phyloP scores from a whole-genome alignment of 53 echinoderm and acorn worm genomes.

The Stichopus horrens region DNA sequence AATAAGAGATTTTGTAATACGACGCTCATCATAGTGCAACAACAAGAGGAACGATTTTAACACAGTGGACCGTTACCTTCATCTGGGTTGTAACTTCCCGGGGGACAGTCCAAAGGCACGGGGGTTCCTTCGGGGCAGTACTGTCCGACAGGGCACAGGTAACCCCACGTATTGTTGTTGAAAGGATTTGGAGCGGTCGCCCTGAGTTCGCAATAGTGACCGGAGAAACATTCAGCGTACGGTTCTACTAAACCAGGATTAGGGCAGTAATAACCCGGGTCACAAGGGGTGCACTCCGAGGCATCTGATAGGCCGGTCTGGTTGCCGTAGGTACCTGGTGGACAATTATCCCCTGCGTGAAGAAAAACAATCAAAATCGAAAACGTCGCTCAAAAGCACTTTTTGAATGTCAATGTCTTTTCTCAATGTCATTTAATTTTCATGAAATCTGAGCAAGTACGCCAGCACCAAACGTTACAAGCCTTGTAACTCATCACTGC shows the following conservation, averaged over 20 bases:
- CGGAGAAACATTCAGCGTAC: slow-evolving; percentile 64
- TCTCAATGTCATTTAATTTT: too few species aligned
- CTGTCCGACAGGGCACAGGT: slow-evolving; percentile 80
- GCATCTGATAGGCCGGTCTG: slow-evolving; percentile 75
- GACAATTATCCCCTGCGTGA: slow-evolving; percentile 80
- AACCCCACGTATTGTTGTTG: slow-evolving; percentile 69
- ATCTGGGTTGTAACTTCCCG: slow-evolving; percentile 84
- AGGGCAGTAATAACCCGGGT: slow-evolving; percentile 89
- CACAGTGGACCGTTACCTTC: slow-evolving; percentile 51
- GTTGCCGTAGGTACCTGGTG: slow-evolving; percentile 89
- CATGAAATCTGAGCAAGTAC: too few species aligned
- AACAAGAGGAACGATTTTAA: too few species aligned
- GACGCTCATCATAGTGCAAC: too few species aligned
- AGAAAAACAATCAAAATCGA: background rate
- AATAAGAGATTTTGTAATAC: too few species aligned
- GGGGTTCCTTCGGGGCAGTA: slow-evolving; percentile 94
- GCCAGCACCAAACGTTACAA: too few species aligned
- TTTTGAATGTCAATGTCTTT: too few species aligned
- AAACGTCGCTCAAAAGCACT: too few species aligned
- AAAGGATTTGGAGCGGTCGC: slow-evolving; percentile 77
- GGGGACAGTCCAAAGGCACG: slow-evolving; percentile 64
- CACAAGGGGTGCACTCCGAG: slow-evolving; percentile 73
- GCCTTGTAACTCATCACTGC: too few species aligned
- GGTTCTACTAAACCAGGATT: slow-evolving; percentile 70
- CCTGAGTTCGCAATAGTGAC: slow-evolving; percentile 86